Conservation (phyloP, 2,888 invertebrate genomes). For the Patella caerulea region DNA sequence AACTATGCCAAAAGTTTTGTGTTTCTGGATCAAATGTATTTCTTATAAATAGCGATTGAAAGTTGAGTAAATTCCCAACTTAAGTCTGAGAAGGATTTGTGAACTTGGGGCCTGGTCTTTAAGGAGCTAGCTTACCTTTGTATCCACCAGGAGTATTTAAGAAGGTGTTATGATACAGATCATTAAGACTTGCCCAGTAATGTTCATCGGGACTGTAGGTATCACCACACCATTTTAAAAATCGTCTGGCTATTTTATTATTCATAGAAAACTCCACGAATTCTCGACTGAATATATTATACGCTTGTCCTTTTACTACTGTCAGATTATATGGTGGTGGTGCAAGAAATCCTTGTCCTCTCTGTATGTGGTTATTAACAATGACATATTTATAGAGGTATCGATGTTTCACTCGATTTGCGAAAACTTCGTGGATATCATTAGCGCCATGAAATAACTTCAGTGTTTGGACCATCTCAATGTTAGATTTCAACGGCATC, state of each 20-base stretch:
- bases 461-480: conserved; percentile 59
- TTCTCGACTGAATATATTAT: conserved; percentile 50
- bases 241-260: conserved; percentile 37
- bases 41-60: too few species aligned
- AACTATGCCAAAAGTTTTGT: too few species aligned
- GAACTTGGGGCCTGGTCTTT: too few species aligned
- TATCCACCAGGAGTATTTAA: conserved; percentile 55
- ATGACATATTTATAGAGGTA: conserved; percentile 20
- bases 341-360: conserved; percentile 33
- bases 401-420: conserved; percentile 22
- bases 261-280: conserved; percentile 54
- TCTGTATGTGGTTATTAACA: conserved; percentile 30
- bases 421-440: conserved; percentile 51
- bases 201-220: conserved; percentile 63
- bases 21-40: too few species aligned
- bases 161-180: conserved; percentile 48
- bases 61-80: too few species aligned
- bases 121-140: conserved; percentile 34
- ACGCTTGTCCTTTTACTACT: conserved; percentile 58
- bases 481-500: conserved; percentile 61
- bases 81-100: too few species aligned
- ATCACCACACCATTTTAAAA: conserved; percentile 54
- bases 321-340: conserved; percentile 46
- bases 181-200: conserved; percentile 61
- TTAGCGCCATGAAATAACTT: conserved; percentile 56